Conservation (phyloP, 2,888 invertebrate species). For the Ptilodon capucinus region DNA sequence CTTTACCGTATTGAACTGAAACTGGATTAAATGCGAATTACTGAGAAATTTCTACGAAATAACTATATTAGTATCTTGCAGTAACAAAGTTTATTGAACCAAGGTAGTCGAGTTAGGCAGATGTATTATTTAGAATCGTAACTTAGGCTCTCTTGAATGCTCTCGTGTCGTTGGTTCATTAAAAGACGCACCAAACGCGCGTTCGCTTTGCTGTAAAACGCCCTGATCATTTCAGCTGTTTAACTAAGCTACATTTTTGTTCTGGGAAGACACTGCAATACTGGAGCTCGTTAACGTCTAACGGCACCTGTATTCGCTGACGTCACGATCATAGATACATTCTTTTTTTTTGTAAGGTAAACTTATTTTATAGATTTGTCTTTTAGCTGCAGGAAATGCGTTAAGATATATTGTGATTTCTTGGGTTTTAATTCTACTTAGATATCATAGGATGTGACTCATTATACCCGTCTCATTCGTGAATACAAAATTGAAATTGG, state of each 20-base stretch:
- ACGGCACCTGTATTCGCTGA: constrained; percentile 30
- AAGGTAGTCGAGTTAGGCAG: neutral
- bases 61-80: neutral
- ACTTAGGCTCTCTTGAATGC: neutral
- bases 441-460: neutral
- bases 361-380: neutral
- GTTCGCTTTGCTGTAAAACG: constrained; percentile 9
- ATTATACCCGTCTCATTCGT: neutral
- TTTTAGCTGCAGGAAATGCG: no score
- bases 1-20: constrained; percentile 8
- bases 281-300: constrained; percentile 27
- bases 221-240: constrained; percentile 18
- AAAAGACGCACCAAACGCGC: constrained; percentile 4
- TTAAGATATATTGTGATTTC: no score
- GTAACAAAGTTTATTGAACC: neutral
- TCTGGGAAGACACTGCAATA: constrained; percentile 17
- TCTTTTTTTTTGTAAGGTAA: neutral
- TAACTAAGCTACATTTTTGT: constrained; percentile 24
- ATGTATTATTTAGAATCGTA: neutral
- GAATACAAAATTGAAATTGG: neutral
- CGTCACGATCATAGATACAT: constrained; percentile 30
- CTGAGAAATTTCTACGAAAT: neutral
- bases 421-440: neutral
- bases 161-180: constrained; percentile 10
- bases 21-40: neutral